Base-by-base conservation (phyloP, 2,113 vertebrate species). In the Acanthochromis polyacanthus region DNA sequence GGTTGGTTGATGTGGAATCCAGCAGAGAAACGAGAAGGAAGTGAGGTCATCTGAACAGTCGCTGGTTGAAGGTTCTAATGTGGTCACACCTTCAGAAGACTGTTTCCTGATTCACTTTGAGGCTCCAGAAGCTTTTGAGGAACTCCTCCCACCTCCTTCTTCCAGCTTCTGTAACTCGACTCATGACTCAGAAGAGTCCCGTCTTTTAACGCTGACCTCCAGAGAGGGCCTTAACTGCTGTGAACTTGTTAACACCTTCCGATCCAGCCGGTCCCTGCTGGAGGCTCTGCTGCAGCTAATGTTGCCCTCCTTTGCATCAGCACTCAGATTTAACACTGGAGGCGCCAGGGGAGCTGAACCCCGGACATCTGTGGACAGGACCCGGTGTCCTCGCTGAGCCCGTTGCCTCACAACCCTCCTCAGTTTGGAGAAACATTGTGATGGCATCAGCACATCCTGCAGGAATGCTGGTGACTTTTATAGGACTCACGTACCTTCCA, bases 371-470 rank as follows among this genome's bases (percentile, higher is more conserved):
- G 88, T 50, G 43, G 45, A 51, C 19, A 10, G 66, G 63, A 81
- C 75, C 81, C 59, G 74, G 85, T 88, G 84, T 90, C 87, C 81
- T 80, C 63, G 30, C 52, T 78, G 81, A 93, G 88, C 78, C 83
- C 40, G 91, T 94, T 84, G 91, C 93, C 87, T 80, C 90, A 92
- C 92, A 89, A 93, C 92, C 75, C 20, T 61, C 14, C 61, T 82
- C 23, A 83, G 91, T 93, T 94, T 91, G 84, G 85, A 84, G 82
- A 89, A 94, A 94, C 93, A 94, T 78, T 84, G 71, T 74, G 70
- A 67, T 22, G 61, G 75, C 83, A 83, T 78, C 57, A 57, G 74
- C 75, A 60, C 87, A 88, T 91, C 87, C 78, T 53, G 78, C 10
- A 53, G 80, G 88, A 90, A 92, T 91, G 83, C n/a, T 55, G 57